Evolutionary conservation across 2,888 invertebrate genomes (phyloP).

Genomic region (Phengaris arion): DNA sequence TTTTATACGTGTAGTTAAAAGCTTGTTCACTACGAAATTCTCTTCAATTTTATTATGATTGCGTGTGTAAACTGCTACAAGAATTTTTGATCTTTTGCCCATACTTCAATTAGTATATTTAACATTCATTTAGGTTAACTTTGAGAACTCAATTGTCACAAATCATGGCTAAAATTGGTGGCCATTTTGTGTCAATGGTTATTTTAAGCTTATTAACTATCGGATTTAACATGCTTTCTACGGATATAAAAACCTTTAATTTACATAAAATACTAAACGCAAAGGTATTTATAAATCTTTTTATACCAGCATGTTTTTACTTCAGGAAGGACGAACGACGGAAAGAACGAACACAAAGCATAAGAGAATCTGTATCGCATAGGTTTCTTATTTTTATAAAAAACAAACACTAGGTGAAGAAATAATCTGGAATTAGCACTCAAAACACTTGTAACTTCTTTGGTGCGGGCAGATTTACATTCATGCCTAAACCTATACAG

Average conservation of each 20-base stretch:
- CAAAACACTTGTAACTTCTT: too few species aligned
- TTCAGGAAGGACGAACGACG: too few species aligned
- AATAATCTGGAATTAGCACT: too few species aligned
- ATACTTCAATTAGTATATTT: constrained; percentile 20
- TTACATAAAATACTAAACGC: too few species aligned
- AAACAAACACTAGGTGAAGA: too few species aligned
- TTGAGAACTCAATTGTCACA: background rate
- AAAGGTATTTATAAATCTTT: too few species aligned
- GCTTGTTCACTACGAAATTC: background rate
- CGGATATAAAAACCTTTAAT: background rate
- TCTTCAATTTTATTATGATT: constrained; percentile 10
- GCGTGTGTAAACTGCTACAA: background rate
- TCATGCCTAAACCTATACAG: too few species aligned
- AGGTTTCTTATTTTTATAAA: too few species aligned
- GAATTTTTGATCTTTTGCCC: constrained; percentile 27
- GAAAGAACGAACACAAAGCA: too few species aligned
- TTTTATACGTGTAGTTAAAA: background rate
- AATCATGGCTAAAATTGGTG: background rate
- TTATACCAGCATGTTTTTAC: too few species aligned
- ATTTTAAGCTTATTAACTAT: background rate
- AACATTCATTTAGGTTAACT: constrained; percentile 14
- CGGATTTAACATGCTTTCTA: background rate
- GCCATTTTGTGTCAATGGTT: background rate
- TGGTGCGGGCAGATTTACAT: too few species aligned
- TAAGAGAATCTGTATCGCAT: too few species aligned